A percentile compares a stretch with the other conserved stretches of the same genome.
Evolutionary conservation across 2,797 vertebrate species (phyloP).

Genomic region (Sebastes hubbsi): DNA sequence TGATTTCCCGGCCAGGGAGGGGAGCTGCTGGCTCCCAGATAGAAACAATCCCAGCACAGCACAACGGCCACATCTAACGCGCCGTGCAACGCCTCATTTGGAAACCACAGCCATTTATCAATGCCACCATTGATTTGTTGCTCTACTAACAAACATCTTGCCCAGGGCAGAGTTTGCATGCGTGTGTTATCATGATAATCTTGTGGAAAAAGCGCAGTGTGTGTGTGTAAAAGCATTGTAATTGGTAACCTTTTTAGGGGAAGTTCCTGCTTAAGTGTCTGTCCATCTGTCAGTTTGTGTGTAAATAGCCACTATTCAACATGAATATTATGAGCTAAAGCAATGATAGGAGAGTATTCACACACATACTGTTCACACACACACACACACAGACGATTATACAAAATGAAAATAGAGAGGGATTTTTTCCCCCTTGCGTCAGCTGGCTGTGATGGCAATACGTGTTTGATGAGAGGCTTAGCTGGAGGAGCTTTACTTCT

Average conservation of each 20-base stretch:
- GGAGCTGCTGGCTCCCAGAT: constrained; percentile 72
- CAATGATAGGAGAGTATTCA: background rate
- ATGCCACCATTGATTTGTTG: constrained; percentile 28
- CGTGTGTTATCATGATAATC: constrained; percentile 4
- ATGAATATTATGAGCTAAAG: background rate
- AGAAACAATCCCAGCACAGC: constrained; percentile 22
- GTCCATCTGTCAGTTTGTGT: background rate
- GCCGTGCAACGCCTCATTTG: constrained; percentile 12
- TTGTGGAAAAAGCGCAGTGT: background rate
- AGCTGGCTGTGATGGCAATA: constrained; percentile 13
- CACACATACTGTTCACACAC: background rate
- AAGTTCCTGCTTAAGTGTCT: background rate
- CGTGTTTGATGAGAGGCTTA: constrained; percentile 41
- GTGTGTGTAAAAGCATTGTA: background rate
- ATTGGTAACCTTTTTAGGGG: background rate
- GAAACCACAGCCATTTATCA: constrained; percentile 28
- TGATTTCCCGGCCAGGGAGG: constrained; percentile 63
- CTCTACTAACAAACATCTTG: constrained; percentile 18
- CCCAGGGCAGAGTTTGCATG: background rate
- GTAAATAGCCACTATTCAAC: background rate
- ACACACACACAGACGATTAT: background rate
- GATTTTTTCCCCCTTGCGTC: background rate
- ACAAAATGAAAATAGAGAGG: background rate
- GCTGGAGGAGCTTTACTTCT: constrained; percentile 34
- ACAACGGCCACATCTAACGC: background rate